Evolutionary conservation across 1,140 invertebrate genomes (phyloP), one percentile per base, ranked within the genome.

Genomic region (Lanistes nyassanus): DNA sequence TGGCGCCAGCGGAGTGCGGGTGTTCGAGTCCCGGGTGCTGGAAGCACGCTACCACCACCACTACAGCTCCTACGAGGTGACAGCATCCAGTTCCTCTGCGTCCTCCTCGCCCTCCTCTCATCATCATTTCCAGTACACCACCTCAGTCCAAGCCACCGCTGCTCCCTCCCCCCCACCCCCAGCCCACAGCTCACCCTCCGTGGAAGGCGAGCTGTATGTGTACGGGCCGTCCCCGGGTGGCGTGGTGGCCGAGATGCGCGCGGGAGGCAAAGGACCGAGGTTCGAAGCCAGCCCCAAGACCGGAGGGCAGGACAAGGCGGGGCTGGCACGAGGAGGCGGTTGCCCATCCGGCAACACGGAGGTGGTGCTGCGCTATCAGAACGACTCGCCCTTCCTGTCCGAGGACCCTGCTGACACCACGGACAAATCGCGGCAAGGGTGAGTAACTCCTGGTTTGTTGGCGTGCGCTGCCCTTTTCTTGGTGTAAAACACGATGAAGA

Each of bases 351-450:
- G 71, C 9, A 64, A 74, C 37, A 53, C 58, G 9, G 62, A 47
- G 29, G 60, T 42, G 9, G 76, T 80, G 13, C 73, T 79, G 37
- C 76, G 82, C 21, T 84, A 82, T 76, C 83, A 84, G 75, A 84
- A 84, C 73, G 82, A 82, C 72, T 82, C 80, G 58, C 83, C 81
- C 21, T 84, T 84, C 72, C 79, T 80, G 26, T 76, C 73, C 31
- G 68, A 78, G 13, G 60, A 79, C 16, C 76, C 67, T 47, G n/a
- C n/a, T n/a, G 77, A 79, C 16, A 60, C 53, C 1, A 71, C 42
- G 2, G 66, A 34, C 0, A 73, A 74, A 47, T 56, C 68, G 23
- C 68, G 31, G n/a, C 74, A 77, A 66, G 76, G 79, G 79, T 82
- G 58, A 78, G 79, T 76, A 13, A 74, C 0, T 74, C 60, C 78